These are phyloP conservation scores for Orgyia antiqua DNA, from an alignment of 2,888 invertebrate genomes.

Conservation along the genomic window DNA sequence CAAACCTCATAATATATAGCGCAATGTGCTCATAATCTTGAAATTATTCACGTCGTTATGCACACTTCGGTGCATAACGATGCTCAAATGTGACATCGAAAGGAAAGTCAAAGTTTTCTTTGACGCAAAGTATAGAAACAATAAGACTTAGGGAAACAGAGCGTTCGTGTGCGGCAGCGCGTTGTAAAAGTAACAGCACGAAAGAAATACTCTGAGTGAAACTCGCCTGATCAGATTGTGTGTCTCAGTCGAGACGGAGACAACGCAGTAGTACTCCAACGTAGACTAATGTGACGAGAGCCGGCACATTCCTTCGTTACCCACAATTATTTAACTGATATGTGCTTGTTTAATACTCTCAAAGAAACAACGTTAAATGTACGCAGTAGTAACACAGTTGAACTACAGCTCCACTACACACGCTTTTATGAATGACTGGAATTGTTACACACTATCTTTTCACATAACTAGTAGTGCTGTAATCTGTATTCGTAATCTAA, in stretches of 20 bases:
- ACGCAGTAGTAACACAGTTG: too few relatives aligned
- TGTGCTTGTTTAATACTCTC: constrained; percentile 33
- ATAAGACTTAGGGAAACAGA: constrained; percentile 73
- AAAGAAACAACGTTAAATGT: constrained; percentile 17
- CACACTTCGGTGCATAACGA: not conserved
- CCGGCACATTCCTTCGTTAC: constrained; percentile 58
- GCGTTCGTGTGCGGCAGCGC: constrained; percentile 74
- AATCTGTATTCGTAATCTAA: too few relatives aligned
- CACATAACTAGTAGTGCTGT: too few relatives aligned
- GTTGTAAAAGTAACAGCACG: constrained; percentile 76
- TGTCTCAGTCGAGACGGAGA: constrained; percentile 23
- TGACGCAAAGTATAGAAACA: constrained; percentile 50
- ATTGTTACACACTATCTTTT: too few relatives aligned
- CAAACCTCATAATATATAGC: too few relatives aligned
- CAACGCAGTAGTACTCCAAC: constrained; percentile 13
- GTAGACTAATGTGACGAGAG: constrained; percentile 1
- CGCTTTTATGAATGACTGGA: too few relatives aligned
- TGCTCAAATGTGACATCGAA: constrained; percentile 26
- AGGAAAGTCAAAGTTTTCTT: constrained; percentile 70
- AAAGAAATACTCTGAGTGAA: constrained; percentile 75
- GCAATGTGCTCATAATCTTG: too few relatives aligned
- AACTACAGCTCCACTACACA: too few relatives aligned
- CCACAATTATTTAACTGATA: constrained; percentile 44
- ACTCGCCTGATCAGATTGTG: constrained; percentile 72
- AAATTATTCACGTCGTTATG: too few relatives aligned